Evolutionary conservation across 2,113 vertebrate species (phyloP), one percentile per base, ranked within the genome.

Genomic region (Anser cygnoides): DNA sequence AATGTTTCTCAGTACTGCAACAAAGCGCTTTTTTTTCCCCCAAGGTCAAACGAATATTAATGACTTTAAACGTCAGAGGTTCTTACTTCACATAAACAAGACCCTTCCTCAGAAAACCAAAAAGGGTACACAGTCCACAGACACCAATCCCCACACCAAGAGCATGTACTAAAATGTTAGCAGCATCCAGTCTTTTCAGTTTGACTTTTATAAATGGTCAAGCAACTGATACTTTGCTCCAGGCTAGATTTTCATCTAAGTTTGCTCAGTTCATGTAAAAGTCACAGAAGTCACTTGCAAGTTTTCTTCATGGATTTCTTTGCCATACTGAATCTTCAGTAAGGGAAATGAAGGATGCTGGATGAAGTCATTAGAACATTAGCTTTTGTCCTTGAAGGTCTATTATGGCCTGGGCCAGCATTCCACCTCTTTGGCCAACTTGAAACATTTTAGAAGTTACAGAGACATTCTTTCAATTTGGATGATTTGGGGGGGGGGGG

Each of bases 401-500:
- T n/a, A 25, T 76, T 72, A 83, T 10, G 5, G 41, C 50, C 29
- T 83, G 39, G 76, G 78, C 3, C 58, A 79, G 65, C 37, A 91
- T 13, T 4, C 12, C 33, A 72, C 35, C 59, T 50, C 41, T 59
- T 22, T 1, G 8, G 25, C 6, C 44, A 70, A 74, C 14, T 78
- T 10, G 4, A 88, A 88, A 35, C 46, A 63, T 11, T 62, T n/a
- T 43, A 67, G 11, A 59, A 46, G 20, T 65, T 35, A 81, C 0
- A 62, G 50, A 41, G 1, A 3, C 23, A 50, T n/a, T 74, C 43
- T 28, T 81, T 63, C 37, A 74, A 41, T 67, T 29, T 54, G 7
- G 10, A 31, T 25, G 1, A 7, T 0, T 3, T 55, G 11, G 23
- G 15, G n/a, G 11, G 23, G 15, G n/a, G 35, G 11, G 10, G 17